A percentile compares a stretch with the other conserved stretches of the same genome.
Conservation (phyloP, 2,888 invertebrate species). For the Metacarcinus magister region DNA sequence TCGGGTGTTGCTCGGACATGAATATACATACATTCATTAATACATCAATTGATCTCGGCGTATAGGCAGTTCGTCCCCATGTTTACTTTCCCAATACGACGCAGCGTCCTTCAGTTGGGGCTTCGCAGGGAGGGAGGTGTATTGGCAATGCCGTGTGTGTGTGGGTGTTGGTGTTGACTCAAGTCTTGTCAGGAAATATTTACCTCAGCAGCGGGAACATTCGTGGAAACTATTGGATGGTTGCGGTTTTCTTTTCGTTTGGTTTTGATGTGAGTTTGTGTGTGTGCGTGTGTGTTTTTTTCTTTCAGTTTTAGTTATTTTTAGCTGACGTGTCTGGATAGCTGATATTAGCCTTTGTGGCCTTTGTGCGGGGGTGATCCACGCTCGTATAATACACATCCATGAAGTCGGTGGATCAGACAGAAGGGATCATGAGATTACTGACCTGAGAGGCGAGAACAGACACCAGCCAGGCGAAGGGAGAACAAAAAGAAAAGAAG, state of each 20-base stretch:
- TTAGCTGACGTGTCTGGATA: neutral
- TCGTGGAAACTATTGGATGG: neutral
- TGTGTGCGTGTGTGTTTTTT: neutral
- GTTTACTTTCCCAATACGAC: neutral
- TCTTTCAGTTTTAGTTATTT: neutral
- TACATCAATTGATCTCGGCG: neutral
- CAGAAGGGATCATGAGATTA: neutral
- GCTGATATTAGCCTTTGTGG: constrained; percentile 10
- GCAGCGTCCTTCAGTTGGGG: neutral
- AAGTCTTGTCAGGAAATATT: neutral
- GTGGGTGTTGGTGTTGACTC: neutral
- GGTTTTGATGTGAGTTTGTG: neutral
- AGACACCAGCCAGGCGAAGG: neutral
- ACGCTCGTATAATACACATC: neutral
- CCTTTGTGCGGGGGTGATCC: neutral
- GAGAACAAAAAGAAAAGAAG: neutral
- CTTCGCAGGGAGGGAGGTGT: neutral
- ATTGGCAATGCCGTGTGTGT: neutral
- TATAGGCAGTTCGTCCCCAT: neutral
- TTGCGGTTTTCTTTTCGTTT: neutral
- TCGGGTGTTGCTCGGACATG: neutral
- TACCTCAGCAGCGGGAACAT: neutral
- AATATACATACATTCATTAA: constrained; percentile 56
- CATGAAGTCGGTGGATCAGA: constrained; percentile 9
- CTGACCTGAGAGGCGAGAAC: neutral